Evolutionary conservation across 92 coral and sea anemone species (phyloP).

Genomic region (Nematostella vectensis): DNA sequence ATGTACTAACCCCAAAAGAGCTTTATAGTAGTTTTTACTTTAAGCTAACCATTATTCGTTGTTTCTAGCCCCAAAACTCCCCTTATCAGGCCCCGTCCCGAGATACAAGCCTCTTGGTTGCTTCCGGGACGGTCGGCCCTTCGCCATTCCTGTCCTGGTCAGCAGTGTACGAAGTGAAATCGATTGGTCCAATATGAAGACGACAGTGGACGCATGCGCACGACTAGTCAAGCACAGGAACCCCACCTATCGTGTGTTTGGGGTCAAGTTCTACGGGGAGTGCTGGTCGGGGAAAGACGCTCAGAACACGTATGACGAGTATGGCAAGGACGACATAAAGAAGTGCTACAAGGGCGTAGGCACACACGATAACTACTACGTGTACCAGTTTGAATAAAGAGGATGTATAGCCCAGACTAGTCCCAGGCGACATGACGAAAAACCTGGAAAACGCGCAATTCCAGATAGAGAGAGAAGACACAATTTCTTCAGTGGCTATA

Average conservation of each 20-base stretch:
- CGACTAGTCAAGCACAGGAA: conserved; percentile 25
- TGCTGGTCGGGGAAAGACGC: conserved; percentile 30
- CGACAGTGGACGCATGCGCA: conserved; percentile 38
- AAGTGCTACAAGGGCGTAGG: conserved; percentile 28
- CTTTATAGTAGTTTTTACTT: too few relatives aligned
- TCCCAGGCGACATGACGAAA: neutral
- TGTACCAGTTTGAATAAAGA: conserved; percentile 20
- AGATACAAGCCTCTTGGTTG: conserved; percentile 34
- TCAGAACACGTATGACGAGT: conserved; percentile 18
- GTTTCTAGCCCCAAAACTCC: neutral
- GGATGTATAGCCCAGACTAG: neutral
- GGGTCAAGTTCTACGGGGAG: conserved; percentile 39
- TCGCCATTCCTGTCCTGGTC: conserved; percentile 12
- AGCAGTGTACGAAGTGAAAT: conserved; percentile 22
- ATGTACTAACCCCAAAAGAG: too few relatives aligned
- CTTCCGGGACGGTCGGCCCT: conserved; percentile 25
- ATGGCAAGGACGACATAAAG: conserved; percentile 7
- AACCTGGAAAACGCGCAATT: too few relatives aligned
- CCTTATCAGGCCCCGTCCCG: conserved; percentile 8
- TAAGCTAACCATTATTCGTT: too few relatives aligned
- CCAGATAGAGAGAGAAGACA: too few relatives aligned
- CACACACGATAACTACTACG: conserved; percentile 16
- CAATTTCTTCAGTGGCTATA: too few relatives aligned
- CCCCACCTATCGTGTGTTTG: conserved; percentile 35
- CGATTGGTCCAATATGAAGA: conserved; percentile 20